phyloP scores from a whole-genome alignment of 2,797 vertebrate genomes.

The Xenentodon cancila region DNA sequence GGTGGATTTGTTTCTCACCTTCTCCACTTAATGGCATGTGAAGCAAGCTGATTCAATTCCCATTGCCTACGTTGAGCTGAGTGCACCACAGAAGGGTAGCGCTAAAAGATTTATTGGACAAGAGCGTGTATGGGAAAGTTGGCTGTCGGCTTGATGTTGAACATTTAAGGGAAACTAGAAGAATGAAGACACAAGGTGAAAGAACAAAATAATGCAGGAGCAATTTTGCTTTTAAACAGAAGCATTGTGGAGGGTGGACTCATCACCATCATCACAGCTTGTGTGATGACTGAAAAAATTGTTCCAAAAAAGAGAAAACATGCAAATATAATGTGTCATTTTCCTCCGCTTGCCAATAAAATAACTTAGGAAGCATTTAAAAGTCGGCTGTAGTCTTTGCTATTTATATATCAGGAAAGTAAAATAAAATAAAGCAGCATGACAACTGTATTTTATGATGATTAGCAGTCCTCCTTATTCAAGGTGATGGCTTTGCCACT shows the following conservation, averaged over 20 bases:
- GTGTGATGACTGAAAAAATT: too few species aligned
- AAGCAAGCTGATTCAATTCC: conserved; percentile 72
- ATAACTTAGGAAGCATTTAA: conserved; percentile 39
- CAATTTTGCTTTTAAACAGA: conserved; percentile 2
- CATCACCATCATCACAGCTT: too few species aligned
- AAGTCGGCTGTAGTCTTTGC: conserved; percentile 25
- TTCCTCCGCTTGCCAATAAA: conserved; percentile 19
- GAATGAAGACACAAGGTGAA: conserved; percentile 18
- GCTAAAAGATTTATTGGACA: conserved; percentile 65
- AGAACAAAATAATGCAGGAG: background rate
- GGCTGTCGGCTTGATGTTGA: conserved; percentile 41
- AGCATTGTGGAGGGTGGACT: too few species aligned
- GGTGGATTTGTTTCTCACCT: conserved; percentile 68
- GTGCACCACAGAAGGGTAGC: conserved; percentile 52
- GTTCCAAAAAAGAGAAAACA: too few species aligned
- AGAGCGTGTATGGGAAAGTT: conserved; percentile 39
- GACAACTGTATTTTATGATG: conserved; percentile 52
- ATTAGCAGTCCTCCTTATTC: conserved; percentile 68
- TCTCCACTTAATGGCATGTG: conserved; percentile 70
- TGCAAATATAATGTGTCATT: too few species aligned
- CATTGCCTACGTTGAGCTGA: conserved; percentile 53
- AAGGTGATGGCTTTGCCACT: conserved; percentile 56
- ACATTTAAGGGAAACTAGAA: conserved; percentile 44
- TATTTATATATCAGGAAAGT: conserved; percentile 28
- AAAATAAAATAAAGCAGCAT: conserved; percentile 34